Conservation (phyloP, 92 coral and sea anemone genomes). For the Phenganax marumi region DNA sequence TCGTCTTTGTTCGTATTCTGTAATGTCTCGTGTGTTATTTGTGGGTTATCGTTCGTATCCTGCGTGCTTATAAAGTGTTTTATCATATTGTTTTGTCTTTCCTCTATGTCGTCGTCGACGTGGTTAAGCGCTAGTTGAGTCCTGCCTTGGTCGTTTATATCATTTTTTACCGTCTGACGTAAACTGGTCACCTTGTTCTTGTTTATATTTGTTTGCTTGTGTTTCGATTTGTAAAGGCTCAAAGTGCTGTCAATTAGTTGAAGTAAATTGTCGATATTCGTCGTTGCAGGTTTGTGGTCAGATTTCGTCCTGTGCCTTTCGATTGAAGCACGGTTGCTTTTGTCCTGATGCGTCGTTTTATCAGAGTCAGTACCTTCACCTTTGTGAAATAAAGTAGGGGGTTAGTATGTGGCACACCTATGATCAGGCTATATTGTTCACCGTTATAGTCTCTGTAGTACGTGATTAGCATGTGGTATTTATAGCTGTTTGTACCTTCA, state of each 20-base stretch:
- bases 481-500: constrained; percentile 52
- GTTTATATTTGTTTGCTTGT: background rate
- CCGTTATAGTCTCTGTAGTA: too few relatives aligned
- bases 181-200: constrained; percentile 33
- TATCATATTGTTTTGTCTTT: too few relatives aligned
- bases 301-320: constrained; percentile 21
- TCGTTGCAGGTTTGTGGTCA: constrained; percentile 33
- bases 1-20: background rate
- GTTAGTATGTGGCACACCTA: background rate
- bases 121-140: constrained; percentile 2
- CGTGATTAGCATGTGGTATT: background rate
- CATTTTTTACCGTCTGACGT: background rate
- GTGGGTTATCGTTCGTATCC: too few relatives aligned
- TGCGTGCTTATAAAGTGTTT: too few relatives aligned
- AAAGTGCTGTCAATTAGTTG: constrained; percentile 33
- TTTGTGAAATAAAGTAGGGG: constrained; percentile 14
- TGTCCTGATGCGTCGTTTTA: background rate
- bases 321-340: constrained; percentile 25
- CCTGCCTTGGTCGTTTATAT: background rate
- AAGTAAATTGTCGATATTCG: constrained; percentile 39
- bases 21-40: too few relatives aligned
- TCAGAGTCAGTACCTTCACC: constrained; percentile 31
- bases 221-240: constrained; percentile 30
- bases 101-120: background rate
- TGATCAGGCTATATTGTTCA: background rate